Conservation (phyloP, 2,113 vertebrate species). For the Spea multiplicata region DNA sequence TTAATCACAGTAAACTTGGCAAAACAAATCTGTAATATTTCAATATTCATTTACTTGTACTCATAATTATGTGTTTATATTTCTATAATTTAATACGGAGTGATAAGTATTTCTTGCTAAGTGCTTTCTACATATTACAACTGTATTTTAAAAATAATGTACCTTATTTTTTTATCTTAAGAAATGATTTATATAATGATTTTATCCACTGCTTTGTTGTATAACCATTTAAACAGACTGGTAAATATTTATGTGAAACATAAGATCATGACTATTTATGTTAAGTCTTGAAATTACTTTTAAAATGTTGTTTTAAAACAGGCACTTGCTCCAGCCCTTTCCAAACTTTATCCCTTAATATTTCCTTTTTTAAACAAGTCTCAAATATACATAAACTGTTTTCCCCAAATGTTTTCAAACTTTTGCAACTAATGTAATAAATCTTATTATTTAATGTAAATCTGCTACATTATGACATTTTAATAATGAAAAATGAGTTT, state of each 20-base stretch:
- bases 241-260: slow-evolving; percentile 38
- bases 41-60: too few species aligned
- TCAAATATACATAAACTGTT: slow-evolving; percentile 42
- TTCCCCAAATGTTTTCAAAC: slow-evolving; percentile 46
- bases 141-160: too few species aligned
- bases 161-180: not conserved
- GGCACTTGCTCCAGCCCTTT: not conserved
- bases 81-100: too few species aligned
- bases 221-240: slow-evolving; percentile 20
- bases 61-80: too few species aligned
- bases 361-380: slow-evolving; percentile 40
- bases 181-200: slow-evolving; percentile 9
- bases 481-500: slow-evolving; percentile 43
- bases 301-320: slow-evolving; percentile 15
- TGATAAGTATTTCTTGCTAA: too few species aligned
- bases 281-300: slow-evolving; percentile 25
- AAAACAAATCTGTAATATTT: too few species aligned
- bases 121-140: too few species aligned
- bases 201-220: slow-evolving; percentile 17
- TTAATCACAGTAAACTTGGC: too few species aligned
- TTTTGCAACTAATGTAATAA: slow-evolving; percentile 33
- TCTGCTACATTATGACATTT: slow-evolving; percentile 35
- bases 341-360: slow-evolving; percentile 39
- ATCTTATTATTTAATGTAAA: slow-evolving; percentile 45
- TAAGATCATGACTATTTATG: slow-evolving; percentile 27